A percentile compares a stretch with the other conserved stretches of the same genome.
phyloP scores from a whole-genome alignment of 1,140 invertebrate species.

The Calycopis cecrops region DNA sequence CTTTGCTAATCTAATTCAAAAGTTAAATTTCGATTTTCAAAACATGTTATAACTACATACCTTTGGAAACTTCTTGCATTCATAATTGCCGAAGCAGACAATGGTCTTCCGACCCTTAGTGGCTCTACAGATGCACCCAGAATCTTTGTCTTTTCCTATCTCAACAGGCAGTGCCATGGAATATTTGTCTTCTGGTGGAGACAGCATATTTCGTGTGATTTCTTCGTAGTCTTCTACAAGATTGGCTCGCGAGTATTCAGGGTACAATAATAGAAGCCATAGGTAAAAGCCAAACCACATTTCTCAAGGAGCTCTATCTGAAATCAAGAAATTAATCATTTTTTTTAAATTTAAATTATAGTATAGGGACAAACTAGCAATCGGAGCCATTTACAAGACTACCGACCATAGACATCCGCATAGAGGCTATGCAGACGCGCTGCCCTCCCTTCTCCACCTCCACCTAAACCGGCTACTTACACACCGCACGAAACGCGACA shows the following conservation, averaged over 20 bases:
- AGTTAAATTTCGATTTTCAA: too few relatives aligned
- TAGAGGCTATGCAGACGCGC: too few relatives aligned
- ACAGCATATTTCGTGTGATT: constrained; percentile 41
- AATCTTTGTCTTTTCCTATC: constrained; percentile 41
- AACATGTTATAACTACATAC: too few relatives aligned
- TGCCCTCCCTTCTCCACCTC: too few relatives aligned
- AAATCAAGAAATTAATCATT: constrained; percentile 13
- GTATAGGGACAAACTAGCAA: too few relatives aligned
- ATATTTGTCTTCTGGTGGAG: constrained; percentile 36
- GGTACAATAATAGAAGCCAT: constrained; percentile 55
- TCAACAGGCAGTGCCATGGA: constrained; percentile 39
- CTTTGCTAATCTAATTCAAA: too few relatives aligned
- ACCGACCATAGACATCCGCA: too few relatives aligned
- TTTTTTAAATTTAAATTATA: not conserved
- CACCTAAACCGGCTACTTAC: too few relatives aligned
- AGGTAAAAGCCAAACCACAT: constrained; percentile 44
- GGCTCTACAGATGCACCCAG: constrained; percentile 55
- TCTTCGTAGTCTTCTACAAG: constrained; percentile 51
- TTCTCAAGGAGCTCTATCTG: constrained; percentile 27
- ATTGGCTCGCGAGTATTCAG: constrained; percentile 38
- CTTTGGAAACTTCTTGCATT: constrained; percentile 54
- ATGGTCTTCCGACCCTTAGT: constrained; percentile 35
- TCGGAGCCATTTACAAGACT: too few relatives aligned
- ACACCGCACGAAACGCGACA: too few relatives aligned
- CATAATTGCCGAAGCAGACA: constrained; percentile 64